Percentiles rank a stretch among this genome's conserved stretches.
Evolutionary conservation across 2,797 vertebrate species (phyloP).

Genomic region (Denticeps clupeoides): DNA sequence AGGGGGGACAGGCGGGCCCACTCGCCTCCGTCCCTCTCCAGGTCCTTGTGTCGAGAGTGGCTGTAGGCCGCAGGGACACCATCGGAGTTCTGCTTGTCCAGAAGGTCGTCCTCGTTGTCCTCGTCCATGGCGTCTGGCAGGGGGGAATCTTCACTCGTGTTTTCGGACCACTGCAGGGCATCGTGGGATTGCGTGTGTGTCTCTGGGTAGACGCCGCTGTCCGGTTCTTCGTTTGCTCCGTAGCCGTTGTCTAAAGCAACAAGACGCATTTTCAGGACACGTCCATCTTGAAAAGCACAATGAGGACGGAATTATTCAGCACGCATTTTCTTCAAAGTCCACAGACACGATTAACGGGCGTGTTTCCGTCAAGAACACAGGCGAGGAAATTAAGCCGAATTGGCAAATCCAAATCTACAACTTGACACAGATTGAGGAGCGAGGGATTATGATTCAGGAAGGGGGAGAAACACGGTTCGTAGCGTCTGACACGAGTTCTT

Average conservation of each 20-base stretch:
- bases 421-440: conserved; percentile 31
- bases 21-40: conserved; percentile 60
- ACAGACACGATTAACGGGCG: too few species aligned
- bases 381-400: too few species aligned
- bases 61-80: conserved; percentile 52
- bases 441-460: conserved; percentile 49
- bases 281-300: too few species aligned
- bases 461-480: conserved; percentile 38
- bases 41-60: conserved; percentile 66
- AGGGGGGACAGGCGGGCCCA: conserved; percentile 75
- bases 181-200: conserved; percentile 52
- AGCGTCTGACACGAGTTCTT: conserved; percentile 36
- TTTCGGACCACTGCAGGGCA: conserved; percentile 60
- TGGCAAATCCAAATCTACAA: conserved; percentile 37
- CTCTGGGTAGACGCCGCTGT: conserved; percentile 55
- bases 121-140: conserved; percentile 57
- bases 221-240: conserved; percentile 51
- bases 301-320: too few species aligned
- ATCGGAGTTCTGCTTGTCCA: conserved; percentile 39
- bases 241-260: too few species aligned
- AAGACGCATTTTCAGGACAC: too few species aligned
- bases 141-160: conserved; percentile 51
- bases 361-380: too few species aligned
- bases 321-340: too few species aligned
- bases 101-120: conserved; percentile 50